A percentile compares a stretch with the other conserved stretches of the same genome.
Conservation (phyloP, 2,113 vertebrate genomes). For the Tichodroma muraria region DNA sequence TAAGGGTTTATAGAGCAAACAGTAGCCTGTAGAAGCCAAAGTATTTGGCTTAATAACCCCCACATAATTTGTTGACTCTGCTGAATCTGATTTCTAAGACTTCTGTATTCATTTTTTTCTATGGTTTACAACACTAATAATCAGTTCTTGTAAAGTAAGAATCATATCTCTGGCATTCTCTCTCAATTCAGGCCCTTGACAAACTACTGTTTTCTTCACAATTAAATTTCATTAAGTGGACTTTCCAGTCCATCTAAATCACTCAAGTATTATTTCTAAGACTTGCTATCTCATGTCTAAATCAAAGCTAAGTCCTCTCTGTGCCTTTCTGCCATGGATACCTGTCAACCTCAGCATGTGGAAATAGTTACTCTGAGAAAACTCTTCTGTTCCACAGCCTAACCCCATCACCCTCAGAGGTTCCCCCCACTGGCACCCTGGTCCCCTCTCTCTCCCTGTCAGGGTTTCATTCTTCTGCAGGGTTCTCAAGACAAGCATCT, state of each 20-base stretch:
- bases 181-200: not conserved
- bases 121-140: not conserved
- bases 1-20: not conserved
- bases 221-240: not conserved
- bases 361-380: not conserved
- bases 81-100: not conserved
- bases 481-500: not conserved
- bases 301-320: not conserved
- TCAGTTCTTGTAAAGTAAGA: not conserved
- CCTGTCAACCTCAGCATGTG: not conserved
- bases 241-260: not conserved
- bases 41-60: not conserved
- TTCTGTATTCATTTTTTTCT: not conserved
- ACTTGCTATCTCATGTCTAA: not conserved
- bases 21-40: not conserved
- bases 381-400: not conserved
- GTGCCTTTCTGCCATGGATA: not conserved
- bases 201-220: not conserved
- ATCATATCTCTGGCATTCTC: not conserved
- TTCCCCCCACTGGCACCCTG: accelerated
- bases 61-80: not conserved
- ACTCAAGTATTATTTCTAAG: not conserved
- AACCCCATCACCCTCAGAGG: not conserved
- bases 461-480: not conserved
- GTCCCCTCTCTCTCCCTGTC: too few species aligned